Conservation (phyloP, 2,797 vertebrate species). For the Brachyrhaphis roseni region DNA sequence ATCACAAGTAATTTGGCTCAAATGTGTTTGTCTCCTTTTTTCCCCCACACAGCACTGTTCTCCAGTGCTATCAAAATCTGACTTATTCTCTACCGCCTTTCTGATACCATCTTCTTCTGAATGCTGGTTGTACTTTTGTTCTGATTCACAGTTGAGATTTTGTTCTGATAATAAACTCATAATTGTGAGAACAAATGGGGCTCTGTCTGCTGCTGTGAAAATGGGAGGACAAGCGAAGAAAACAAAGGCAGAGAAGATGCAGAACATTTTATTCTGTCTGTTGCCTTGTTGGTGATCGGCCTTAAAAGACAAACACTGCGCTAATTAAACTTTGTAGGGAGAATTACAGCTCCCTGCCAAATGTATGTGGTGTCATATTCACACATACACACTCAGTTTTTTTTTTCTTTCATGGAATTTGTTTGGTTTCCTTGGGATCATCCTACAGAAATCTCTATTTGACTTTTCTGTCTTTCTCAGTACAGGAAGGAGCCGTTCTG, state of each 20-base stretch:
- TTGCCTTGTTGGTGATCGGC: slow-evolving; percentile 38
- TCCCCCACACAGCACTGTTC: slow-evolving; percentile 23
- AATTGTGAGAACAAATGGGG: slow-evolving; percentile 50
- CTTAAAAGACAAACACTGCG: slow-evolving; percentile 24
- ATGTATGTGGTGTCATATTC: slow-evolving; percentile 26
- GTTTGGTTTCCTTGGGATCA: slow-evolving; percentile 61
- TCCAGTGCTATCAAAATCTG: slow-evolving; percentile 36
- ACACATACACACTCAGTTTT: slow-evolving; percentile 27
- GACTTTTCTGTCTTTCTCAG: slow-evolving; percentile 44
- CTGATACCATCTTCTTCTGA: slow-evolving; percentile 55
- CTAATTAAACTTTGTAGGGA: slow-evolving; percentile 17
- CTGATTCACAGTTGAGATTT: slow-evolving; percentile 50
- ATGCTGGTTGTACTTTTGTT: slow-evolving; percentile 42
- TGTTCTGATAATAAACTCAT: slow-evolving; percentile 63
- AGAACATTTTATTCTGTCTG: slow-evolving; percentile 19
- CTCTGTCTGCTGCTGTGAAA: slow-evolving; percentile 25
- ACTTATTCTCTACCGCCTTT: slow-evolving; percentile 36
- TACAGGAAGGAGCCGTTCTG: slow-evolving; percentile 51
- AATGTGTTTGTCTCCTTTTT: slow-evolving; percentile 46
- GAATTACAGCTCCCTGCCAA: slow-evolving; percentile 7
- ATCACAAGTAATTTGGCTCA: slow-evolving; percentile 65
- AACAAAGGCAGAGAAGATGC: not conserved
- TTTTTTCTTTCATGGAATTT: slow-evolving; percentile 59
- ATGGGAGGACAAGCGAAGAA: slow-evolving; percentile 2
- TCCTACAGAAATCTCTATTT: slow-evolving; percentile 66